Percentiles rank a stretch among this genome's conserved stretches.
phyloP scores from a whole-genome alignment of 2,888 invertebrate species.

The Uropetala carovei region DNA sequence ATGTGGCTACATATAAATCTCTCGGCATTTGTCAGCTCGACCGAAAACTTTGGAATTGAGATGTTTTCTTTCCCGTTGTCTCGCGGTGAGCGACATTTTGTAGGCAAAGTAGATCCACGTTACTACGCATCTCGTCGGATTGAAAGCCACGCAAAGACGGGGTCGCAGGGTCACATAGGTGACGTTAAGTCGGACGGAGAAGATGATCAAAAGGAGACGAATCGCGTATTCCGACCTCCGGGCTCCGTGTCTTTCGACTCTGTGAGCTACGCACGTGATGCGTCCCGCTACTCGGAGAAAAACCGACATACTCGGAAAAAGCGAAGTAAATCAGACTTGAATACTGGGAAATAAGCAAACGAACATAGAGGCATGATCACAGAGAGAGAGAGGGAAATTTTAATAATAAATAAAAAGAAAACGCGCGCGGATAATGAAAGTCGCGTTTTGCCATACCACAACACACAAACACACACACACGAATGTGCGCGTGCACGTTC shows the following conservation, averaged over 20 bases:
- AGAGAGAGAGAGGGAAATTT: conserved; percentile 47
- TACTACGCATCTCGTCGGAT: background rate
- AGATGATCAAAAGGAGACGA: conserved; percentile 50
- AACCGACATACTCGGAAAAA: conserved; percentile 5
- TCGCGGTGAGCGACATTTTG: too few relatives aligned
- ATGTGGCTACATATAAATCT: too few relatives aligned
- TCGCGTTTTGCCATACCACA: conserved; percentile 49
- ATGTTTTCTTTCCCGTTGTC: too few relatives aligned
- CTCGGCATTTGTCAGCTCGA: too few relatives aligned
- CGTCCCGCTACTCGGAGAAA: conserved; percentile 23
- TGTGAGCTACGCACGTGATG: background rate
- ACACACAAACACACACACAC: background rate
- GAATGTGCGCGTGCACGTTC: background rate
- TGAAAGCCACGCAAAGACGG: background rate
- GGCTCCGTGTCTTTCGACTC: background rate
- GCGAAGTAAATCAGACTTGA: conserved; percentile 49
- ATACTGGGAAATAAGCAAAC: conserved; percentile 59
- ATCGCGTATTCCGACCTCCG: conserved; percentile 42
- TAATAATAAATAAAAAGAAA: conserved; percentile 48
- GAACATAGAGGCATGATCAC: conserved; percentile 62
- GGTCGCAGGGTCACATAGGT: background rate
- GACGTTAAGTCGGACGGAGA: conserved; percentile 40
- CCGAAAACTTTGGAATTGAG: too few relatives aligned
- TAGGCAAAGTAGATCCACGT: too few relatives aligned
- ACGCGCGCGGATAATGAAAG: conserved; percentile 44